Evolutionary conservation across 30 jellyfish, hydroid and myxozoan species (phyloP).

Genomic region (Hydra vulgaris): DNA sequence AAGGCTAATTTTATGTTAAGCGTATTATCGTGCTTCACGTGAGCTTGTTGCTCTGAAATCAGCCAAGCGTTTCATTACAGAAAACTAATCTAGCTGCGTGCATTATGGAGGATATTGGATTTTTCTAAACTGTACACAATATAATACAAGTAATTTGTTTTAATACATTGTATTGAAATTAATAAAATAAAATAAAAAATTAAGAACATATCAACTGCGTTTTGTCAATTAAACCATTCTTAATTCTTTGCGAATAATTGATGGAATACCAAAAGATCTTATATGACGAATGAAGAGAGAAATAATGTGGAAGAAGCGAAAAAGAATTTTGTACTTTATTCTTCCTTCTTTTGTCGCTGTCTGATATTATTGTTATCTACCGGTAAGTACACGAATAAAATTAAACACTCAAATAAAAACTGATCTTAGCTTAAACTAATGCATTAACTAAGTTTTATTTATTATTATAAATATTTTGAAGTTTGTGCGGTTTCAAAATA

Average conservation of each 20-base stretch:
- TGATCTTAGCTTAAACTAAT: too few relatives aligned
- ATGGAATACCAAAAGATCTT: not conserved
- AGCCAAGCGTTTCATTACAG: not conserved
- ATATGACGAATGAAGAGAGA: constrained; percentile 21
- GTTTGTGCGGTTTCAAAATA: too few relatives aligned
- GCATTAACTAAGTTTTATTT: too few relatives aligned
- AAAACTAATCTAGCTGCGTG: not conserved
- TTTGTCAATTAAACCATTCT: not conserved
- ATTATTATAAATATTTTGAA: too few relatives aligned
- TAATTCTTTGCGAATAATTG: not conserved
- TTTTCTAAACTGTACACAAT: not conserved
- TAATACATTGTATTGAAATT: not conserved
- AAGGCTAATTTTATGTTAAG: too few relatives aligned
- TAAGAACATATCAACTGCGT: too few relatives aligned
- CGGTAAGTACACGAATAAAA: constrained; percentile 15
- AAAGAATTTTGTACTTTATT: constrained; percentile 14
- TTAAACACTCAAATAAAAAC: too few relatives aligned
- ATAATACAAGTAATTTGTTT: not conserved
- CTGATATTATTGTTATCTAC: constrained; percentile 5
- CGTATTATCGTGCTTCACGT: not conserved
- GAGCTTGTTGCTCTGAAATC: not conserved
- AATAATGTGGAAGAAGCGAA: constrained; percentile 12
- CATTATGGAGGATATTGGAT: not conserved
- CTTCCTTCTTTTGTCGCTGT: not conserved
- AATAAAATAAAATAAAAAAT: too few relatives aligned